A percentile compares a stretch with the other conserved stretches of the same genome.
These are phyloP conservation scores for Oreochromis aureus DNA, from an alignment of 2,113 vertebrate species.

Conservation along the genomic window DNA sequence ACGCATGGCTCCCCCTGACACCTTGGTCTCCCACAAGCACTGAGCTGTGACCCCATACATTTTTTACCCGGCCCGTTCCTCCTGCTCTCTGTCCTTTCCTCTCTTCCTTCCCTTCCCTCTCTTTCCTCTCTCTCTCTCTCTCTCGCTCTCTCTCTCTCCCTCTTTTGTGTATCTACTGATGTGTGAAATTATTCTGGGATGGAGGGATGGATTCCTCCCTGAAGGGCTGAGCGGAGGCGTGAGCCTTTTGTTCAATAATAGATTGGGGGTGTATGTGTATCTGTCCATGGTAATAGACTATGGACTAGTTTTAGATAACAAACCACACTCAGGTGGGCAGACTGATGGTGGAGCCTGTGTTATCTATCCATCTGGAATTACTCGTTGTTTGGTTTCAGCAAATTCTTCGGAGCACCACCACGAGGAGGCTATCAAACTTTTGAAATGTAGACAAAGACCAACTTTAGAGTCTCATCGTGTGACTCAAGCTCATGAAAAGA, in stretches of 20 bases:
- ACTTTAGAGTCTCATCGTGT: conserved; percentile 13
- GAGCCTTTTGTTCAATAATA: conserved; percentile 73
- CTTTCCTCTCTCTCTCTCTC: not conserved
- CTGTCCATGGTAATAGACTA: conserved; percentile 71
- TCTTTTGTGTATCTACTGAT: conserved; percentile 70
- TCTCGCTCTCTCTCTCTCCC: conserved; percentile 7
- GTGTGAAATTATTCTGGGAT: conserved; percentile 78
- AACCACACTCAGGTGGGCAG: conserved; percentile 60
- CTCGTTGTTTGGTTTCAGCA: conserved; percentile 27
- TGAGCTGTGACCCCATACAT: conserved; percentile 57
- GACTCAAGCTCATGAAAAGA: conserved; percentile 16
- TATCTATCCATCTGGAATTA: conserved; percentile 27
- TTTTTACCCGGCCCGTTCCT: conserved; percentile 28
- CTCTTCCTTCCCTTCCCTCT: conserved; percentile 3
- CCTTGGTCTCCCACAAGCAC: conserved; percentile 49
- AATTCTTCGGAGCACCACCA: conserved; percentile 6
- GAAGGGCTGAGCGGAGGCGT: conserved; percentile 68
- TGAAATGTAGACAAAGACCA: conserved; percentile 3
- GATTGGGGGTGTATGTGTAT: conserved; percentile 71
- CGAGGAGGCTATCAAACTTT: conserved; percentile 16
- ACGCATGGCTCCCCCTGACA: conserved; percentile 46
- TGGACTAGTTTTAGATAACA: conserved; percentile 68
- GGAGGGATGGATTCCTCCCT: conserved; percentile 76
- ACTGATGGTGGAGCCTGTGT: conserved; percentile 33
- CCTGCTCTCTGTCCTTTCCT: conserved; percentile 13